Conservation (phyloP, 2,888 invertebrate species). For the Polylopha cassiicola region DNA sequence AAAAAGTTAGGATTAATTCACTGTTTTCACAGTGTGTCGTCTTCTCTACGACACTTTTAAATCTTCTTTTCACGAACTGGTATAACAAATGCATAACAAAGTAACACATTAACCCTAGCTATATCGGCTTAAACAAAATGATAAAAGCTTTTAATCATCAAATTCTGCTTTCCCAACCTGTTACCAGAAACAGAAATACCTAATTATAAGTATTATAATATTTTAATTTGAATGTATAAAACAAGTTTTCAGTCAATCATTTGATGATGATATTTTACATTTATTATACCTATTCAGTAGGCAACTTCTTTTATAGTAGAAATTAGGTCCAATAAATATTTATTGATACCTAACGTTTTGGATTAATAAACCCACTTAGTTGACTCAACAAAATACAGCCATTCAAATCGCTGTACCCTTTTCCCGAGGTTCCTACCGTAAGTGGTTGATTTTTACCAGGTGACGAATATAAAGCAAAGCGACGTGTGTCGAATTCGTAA, state of each 20-base stretch:
- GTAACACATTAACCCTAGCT: constrained; percentile 3
- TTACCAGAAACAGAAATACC: neutral
- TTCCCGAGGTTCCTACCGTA: constrained; percentile 32
- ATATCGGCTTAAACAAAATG: constrained; percentile 4
- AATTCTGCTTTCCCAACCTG: constrained; percentile 4
- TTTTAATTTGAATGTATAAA: too few relatives aligned
- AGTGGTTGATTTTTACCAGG: constrained; percentile 57
- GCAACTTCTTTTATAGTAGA: too few relatives aligned
- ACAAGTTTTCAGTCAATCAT: too few relatives aligned
- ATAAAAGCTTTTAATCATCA: constrained; percentile 8
- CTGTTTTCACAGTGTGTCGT: too few relatives aligned
- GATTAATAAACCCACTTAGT: constrained; percentile 4
- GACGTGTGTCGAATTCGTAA: constrained; percentile 61
- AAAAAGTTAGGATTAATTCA: too few relatives aligned
- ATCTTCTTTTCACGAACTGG: too few relatives aligned
- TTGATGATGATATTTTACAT: too few relatives aligned
- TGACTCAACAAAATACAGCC: constrained; percentile 12
- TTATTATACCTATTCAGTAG: too few relatives aligned
- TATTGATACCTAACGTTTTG: too few relatives aligned
- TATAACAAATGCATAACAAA: too few relatives aligned
- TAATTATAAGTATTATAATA: neutral
- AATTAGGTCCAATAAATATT: constrained; percentile 1
- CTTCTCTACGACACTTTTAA: too few relatives aligned
- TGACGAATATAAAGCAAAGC: constrained; percentile 31
- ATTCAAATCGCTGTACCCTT: constrained; percentile 8